Evolutionary conservation across 2,888 invertebrate genomes (phyloP).

Genomic region (Perizoma flavofasciatum): DNA sequence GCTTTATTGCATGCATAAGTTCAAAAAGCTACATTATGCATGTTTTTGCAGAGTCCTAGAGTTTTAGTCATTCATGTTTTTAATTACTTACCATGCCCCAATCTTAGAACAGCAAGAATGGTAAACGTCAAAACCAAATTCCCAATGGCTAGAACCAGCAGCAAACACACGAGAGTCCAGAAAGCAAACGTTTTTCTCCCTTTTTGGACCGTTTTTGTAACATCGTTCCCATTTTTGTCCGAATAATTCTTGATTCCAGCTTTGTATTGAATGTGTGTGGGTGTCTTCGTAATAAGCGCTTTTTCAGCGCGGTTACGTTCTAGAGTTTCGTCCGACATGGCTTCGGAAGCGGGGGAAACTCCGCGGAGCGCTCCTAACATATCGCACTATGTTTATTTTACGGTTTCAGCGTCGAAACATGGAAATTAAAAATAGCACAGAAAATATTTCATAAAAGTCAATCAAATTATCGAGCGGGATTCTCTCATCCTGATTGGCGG

Average conservation of each 20-base stretch:
- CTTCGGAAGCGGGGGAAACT: slow-evolving; percentile 70
- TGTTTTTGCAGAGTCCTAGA: too few species aligned
- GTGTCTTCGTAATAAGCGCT: slow-evolving; percentile 69
- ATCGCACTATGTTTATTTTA: slow-evolving; percentile 39
- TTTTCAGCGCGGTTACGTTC: slow-evolving; percentile 73
- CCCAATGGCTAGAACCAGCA: slow-evolving; percentile 89
- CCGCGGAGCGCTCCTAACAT: slow-evolving; percentile 67
- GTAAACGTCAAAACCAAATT: slow-evolving; percentile 92
- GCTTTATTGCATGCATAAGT: too few species aligned
- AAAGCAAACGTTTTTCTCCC: slow-evolving; percentile 88
- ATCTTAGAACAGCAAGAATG: slow-evolving; percentile 90
- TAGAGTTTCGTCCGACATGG: slow-evolving; percentile 71
- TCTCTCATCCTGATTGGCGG: slow-evolving; percentile 52
- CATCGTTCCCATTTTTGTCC: slow-evolving; percentile 77
- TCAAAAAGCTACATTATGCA: too few species aligned
- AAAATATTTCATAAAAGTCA: slow-evolving; percentile 48
- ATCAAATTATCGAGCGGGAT: slow-evolving; percentile 75
- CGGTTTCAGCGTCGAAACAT: slow-evolving; percentile 42
- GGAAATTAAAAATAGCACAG: slow-evolving; percentile 67
- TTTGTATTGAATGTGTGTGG: slow-evolving; percentile 60
- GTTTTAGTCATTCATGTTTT: too few species aligned
- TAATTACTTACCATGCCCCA: slow-evolving; percentile 84
- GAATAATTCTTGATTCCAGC: slow-evolving; percentile 67
- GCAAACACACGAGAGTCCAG: slow-evolving; percentile 89
- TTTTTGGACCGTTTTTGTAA: slow-evolving; percentile 62